Percentiles rank a stretch among this genome's conserved stretches.
These are phyloP conservation scores for Parnassius mnemosyne DNA, from an alignment of 2,888 invertebrate species.

Conservation along the genomic window DNA sequence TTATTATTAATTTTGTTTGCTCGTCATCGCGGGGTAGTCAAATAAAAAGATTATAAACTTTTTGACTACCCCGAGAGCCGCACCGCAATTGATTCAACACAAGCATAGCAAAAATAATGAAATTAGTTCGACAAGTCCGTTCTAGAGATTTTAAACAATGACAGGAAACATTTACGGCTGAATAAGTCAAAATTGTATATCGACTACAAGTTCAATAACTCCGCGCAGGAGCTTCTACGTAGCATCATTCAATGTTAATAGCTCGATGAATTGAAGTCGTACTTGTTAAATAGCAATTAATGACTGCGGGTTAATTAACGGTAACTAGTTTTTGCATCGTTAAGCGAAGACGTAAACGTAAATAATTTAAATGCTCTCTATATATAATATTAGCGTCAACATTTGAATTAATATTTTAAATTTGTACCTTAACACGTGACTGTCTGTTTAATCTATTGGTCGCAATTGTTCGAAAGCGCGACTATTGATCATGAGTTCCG, in stretches of 20 bases:
- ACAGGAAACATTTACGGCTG: slow-evolving; percentile 16
- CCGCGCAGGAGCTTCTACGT: slow-evolving; percentile 1
- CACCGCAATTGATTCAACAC: not conserved
- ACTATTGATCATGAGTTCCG: no score
- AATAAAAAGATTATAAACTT: no score
- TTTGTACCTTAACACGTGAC: no score
- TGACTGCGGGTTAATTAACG: slow-evolving; percentile 22
- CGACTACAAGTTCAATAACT: slow-evolving; percentile 21
- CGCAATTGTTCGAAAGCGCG: no score
- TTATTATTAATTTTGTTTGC: no score
- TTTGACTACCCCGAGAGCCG: no score
- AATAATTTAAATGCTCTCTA: not conserved
- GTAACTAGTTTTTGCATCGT: slow-evolving; percentile 17
- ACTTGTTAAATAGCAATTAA: slow-evolving; percentile 20
- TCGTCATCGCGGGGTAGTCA: no score
- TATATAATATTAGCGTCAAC: no score
- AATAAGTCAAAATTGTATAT: slow-evolving; percentile 4
- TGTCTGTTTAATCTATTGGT: no score
- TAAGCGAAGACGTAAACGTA: slow-evolving; percentile 13
- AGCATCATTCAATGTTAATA: slow-evolving; percentile 19
- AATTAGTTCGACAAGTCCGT: not conserved
- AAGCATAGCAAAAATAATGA: not conserved
- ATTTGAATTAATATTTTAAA: no score
- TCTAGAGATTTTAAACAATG: slow-evolving; percentile 16
- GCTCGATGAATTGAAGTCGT: slow-evolving; percentile 4